Percentiles rank a stretch among this genome's conserved stretches.
phyloP scores from a whole-genome alignment of 2,888 invertebrate species.

The Schizotus pectinicornis region DNA sequence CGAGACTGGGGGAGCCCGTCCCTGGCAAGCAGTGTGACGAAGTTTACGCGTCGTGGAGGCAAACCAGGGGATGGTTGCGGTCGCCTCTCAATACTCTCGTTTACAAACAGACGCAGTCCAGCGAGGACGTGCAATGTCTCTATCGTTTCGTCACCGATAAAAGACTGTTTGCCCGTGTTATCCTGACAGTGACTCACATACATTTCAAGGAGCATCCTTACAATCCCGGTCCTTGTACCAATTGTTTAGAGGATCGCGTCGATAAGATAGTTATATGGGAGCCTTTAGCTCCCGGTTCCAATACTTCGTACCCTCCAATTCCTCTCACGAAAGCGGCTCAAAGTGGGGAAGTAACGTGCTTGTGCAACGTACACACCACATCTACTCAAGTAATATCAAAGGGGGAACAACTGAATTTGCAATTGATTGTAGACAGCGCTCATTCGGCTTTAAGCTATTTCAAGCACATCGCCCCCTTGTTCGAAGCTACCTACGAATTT shows the following conservation, averaged over 20 bases:
- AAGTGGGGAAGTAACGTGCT: conserved; percentile 74
- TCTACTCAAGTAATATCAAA: conserved; percentile 71
- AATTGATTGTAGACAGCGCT: conserved; percentile 81
- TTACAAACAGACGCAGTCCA: conserved; percentile 77
- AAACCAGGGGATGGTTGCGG: conserved; percentile 74
- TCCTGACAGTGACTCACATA: conserved; percentile 78
- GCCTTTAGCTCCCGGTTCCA: conserved; percentile 61
- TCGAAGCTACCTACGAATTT: conserved; percentile 87
- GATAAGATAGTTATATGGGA: conserved; percentile 85
- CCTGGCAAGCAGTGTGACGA: conserved; percentile 85
- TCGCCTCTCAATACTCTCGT: conserved; percentile 88
- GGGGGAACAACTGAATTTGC: conserved; percentile 81
- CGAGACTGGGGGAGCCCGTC: conserved; percentile 82
- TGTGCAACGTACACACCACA: conserved; percentile 71
- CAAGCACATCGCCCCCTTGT: conserved; percentile 82
- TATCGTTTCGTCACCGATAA: conserved; percentile 86
- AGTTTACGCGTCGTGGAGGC: conserved; percentile 85
- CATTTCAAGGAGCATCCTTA: conserved; percentile 85
- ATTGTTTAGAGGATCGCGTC: conserved; percentile 85
- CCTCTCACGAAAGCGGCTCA: conserved; percentile 65
- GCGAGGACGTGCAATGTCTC: conserved; percentile 78
- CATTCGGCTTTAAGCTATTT: conserved; percentile 88
- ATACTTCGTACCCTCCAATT: conserved; percentile 58
- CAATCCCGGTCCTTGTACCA: conserved; percentile 80
- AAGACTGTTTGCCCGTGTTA: conserved; percentile 80